Base-by-base conservation (phyloP, 35 echinoderm and acorn worm genomes). In the Apostichopus parvimensis region DNA sequence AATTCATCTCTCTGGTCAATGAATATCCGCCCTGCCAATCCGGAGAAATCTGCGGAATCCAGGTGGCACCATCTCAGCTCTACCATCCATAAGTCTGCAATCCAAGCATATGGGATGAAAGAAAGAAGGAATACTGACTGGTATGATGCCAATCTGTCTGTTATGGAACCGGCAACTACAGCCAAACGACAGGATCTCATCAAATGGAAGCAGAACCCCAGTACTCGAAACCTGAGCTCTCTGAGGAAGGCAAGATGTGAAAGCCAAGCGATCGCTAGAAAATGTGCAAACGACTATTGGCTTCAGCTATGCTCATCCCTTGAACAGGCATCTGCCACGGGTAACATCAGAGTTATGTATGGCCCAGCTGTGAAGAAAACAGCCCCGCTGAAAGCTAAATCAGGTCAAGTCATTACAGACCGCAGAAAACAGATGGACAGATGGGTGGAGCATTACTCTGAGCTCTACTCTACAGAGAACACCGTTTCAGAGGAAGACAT, bases 91-190 rank as follows among this genome's bases (percentile, higher is more conserved):
- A 77, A 77, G 75, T 77, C 17, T 13, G 75, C 75, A 17, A 18
- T 77, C 17, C 75, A 77, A 77, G 75, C 75, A 77, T 77, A 77
- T 77, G 73, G 77, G 77, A 23, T 78, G 20, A 78, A 78, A 22
- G 71, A 15, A 78, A 78, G 77, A 34, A 24, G 52, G 12, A 78
- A 78, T 23, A 78, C 77, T 78, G 77, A 78, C 17, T 78, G 20
- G 77, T 24, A 78, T 24, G 77, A 78, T 21, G 17, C 77, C 77
- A 78, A 24, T 34, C 20, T 78, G 52, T 24, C 20, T 8, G 21
- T 78, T 78, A 26, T 78, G 77, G 20, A 21, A 12, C 77, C 77
- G 20, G 77, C 77, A 78, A 78, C 77, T 78, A 78, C 23, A 78
- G 77, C 77, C 77, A 24, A 24, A 78, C 23, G 77, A 78, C 77